phyloP scores from a whole-genome alignment of 2,888 invertebrate genomes.

The Drosophila neutralis region DNA sequence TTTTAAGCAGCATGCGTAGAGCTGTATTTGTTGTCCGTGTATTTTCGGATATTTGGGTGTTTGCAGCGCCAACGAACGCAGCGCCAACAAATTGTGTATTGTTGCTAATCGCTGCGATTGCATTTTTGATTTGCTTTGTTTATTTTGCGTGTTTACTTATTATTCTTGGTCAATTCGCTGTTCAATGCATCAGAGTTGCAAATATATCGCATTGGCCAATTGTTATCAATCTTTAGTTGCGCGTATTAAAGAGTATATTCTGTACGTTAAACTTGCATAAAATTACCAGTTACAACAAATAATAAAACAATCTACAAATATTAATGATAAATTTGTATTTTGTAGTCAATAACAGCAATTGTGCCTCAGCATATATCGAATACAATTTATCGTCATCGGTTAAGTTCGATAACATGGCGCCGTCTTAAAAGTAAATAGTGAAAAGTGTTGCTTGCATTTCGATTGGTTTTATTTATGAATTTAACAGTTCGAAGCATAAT shows the following conservation, averaged over 20 bases:
- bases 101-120: slow-evolving; percentile 35
- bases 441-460: background rate
- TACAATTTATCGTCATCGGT: slow-evolving; percentile 24
- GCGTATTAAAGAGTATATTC: background rate
- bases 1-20: slow-evolving; percentile 24
- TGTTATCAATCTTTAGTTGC: background rate
- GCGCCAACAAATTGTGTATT: slow-evolving; percentile 43
- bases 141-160: slow-evolving; percentile 5
- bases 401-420: background rate
- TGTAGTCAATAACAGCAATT: background rate
- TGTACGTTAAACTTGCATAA: background rate
- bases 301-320: background rate
- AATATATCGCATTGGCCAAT: background rate
- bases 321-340: background rate
- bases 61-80: slow-evolving; percentile 28
- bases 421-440: slow-evolving; percentile 8
- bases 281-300: background rate
- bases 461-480: background rate
- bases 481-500: slow-evolving; percentile 12
- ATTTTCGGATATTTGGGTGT: slow-evolving; percentile 12
- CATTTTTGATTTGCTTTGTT: slow-evolving; percentile 28
- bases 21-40: slow-evolving; percentile 11
- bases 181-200: slow-evolving; percentile 35
- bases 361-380: slow-evolving; percentile 28
- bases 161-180: slow-evolving; percentile 14